Evolutionary conservation across 2,113 vertebrate species (phyloP).

Genomic region (Channa argus): DNA sequence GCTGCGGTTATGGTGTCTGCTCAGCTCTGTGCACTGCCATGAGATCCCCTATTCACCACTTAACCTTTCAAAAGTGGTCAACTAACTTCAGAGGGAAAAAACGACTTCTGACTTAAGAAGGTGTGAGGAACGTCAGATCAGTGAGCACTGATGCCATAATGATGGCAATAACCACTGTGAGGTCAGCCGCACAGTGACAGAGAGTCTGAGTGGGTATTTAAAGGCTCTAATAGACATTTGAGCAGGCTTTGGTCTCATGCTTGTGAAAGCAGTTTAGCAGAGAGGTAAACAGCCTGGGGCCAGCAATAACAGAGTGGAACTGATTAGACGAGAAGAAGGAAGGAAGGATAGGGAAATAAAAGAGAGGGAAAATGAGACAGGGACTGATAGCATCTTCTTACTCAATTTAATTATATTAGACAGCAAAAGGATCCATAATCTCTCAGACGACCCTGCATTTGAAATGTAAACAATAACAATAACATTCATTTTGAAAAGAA

Average conservation of each 20-base stretch:
- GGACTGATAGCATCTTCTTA: conserved; percentile 82
- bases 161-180: conserved; percentile 43
- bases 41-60: conserved; percentile 47
- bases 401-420: conserved; percentile 76
- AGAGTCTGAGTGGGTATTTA: conserved; percentile 47
- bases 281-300: conserved; percentile 73
- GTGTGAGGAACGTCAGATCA: conserved; percentile 60
- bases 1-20: conserved; percentile 38
- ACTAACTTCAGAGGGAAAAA: conserved; percentile 52
- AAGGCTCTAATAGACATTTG: conserved; percentile 61
- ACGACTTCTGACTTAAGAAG: conserved; percentile 52
- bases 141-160: conserved; percentile 49
- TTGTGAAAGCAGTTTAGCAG: conserved; percentile 80
- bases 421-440: conserved; percentile 62
- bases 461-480: conserved; percentile 67
- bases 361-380: conserved; percentile 73
- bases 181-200: conserved; percentile 61
- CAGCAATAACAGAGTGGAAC: conserved; percentile 80
- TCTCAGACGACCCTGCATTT: conserved; percentile 42
- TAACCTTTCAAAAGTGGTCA: conserved; percentile 67
- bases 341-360: conserved; percentile 37
- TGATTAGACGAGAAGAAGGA: conserved; percentile 71
- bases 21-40: conserved; percentile 25
- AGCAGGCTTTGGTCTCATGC: conserved; percentile 74
- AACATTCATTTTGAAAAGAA: conserved; percentile 4